phyloP scores from a whole-genome alignment of 2,888 invertebrate species.

The Synergus gifuensis region DNA sequence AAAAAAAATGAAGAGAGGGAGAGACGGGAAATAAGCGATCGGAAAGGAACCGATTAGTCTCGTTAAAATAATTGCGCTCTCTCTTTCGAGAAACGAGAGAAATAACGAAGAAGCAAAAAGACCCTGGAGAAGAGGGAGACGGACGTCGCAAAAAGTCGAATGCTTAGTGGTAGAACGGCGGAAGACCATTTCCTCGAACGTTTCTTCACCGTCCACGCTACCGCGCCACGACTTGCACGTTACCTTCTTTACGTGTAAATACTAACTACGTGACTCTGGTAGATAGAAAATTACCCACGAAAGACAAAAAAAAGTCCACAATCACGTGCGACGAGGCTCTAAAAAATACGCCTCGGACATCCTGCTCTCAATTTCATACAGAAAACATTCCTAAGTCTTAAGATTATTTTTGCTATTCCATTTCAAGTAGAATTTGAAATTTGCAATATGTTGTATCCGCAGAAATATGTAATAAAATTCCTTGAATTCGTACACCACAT shows the following conservation, averaged over 20 bases:
- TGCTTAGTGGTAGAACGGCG: conserved; percentile 64
- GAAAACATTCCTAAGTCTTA: background rate
- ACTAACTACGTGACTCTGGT: conserved; percentile 31
- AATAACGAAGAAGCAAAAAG: conserved; percentile 53
- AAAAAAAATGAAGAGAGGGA: conserved; percentile 39
- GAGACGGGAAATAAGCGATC: conserved; percentile 61
- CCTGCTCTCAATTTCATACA: background rate
- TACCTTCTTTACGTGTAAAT: conserved; percentile 50
- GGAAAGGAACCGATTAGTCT: conserved; percentile 58
- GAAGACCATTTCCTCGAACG: conserved; percentile 68
- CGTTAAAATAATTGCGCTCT: conserved; percentile 57
- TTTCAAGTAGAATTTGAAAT: too few species aligned
- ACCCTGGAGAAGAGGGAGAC: conserved; percentile 48
- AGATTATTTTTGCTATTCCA: background rate
- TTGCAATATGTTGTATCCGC: too few species aligned
- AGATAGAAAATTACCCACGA: conserved; percentile 17
- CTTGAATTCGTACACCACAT: too few species aligned
- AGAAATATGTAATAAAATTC: too few species aligned
- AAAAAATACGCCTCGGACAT: background rate
- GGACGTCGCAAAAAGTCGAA: conserved; percentile 54
- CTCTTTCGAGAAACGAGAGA: conserved; percentile 57
- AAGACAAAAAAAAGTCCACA: background rate
- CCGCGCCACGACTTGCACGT: conserved; percentile 45
- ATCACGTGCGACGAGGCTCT: background rate
- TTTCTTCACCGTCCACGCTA: conserved; percentile 54